phyloP scores from a whole-genome alignment of 2,113 vertebrate species.

The Chinchilla lanigera region DNA sequence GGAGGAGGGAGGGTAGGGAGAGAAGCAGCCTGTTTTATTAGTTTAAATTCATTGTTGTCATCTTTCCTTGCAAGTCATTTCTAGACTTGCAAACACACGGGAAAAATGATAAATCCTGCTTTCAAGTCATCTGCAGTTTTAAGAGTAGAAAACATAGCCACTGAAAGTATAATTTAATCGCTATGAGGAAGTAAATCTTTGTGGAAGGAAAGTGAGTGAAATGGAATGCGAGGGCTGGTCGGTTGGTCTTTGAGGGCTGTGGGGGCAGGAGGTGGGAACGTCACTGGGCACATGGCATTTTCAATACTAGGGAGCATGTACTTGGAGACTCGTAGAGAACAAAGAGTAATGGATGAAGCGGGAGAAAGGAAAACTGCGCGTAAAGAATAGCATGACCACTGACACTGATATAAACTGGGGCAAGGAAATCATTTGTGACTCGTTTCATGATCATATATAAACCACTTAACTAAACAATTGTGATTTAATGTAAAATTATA shows the following conservation, averaged over 20 bases:
- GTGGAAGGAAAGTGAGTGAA: accelerated
- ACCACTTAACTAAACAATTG: background rate
- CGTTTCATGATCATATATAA: background rate
- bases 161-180: background rate
- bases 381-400: background rate
- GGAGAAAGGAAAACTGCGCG: background rate
- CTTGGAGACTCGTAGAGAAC: background rate
- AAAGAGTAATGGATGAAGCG: background rate
- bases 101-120: background rate
- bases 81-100: background rate
- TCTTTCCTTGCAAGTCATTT: background rate
- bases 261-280: background rate
- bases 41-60: background rate
- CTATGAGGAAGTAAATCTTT: background rate
- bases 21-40: too few species aligned
- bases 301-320: background rate
- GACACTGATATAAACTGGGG: background rate
- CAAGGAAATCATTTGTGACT: background rate
- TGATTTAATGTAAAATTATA: background rate
- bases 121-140: background rate
- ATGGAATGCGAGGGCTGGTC: accelerated
- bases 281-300: accelerated
- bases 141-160: background rate
- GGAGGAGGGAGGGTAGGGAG: too few species aligned
- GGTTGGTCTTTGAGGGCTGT: accelerated